A percentile compares a stretch with the other conserved stretches of the same genome.
These are phyloP conservation scores for Suncus etruscus DNA, from an alignment of 2,113 vertebrate genomes.

Conservation along the genomic window DNA sequence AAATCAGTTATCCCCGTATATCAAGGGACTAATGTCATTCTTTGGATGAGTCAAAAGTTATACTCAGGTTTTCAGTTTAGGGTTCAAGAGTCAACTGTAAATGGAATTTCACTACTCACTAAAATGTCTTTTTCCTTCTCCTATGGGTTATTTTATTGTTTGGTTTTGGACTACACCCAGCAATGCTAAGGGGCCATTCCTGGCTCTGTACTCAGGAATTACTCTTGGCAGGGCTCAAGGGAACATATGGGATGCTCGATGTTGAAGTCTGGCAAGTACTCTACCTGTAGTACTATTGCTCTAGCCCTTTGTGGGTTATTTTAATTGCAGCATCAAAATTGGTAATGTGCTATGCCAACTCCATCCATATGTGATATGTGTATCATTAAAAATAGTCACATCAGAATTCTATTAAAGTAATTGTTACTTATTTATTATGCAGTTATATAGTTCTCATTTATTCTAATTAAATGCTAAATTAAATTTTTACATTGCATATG, in stretches of 20 bases:
- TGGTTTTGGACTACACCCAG: too few species aligned
- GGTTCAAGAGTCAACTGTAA: neutral
- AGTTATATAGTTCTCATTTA: neutral
- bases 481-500: neutral
- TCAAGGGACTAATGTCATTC: neutral
- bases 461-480: too few species aligned
- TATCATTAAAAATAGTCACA: constrained; percentile 8
- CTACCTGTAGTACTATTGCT: too few species aligned
- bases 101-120: constrained; percentile 1
- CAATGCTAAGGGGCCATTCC: too few species aligned
- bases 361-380: neutral
- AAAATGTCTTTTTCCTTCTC: neutral
- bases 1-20: neutral
- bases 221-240: too few species aligned
- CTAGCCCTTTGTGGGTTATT: neutral
- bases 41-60: neutral
- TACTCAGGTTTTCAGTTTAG: neutral
- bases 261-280: too few species aligned
- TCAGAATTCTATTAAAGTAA: neutral
- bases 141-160: constrained; percentile 11
- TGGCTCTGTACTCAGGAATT: too few species aligned
- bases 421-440: constrained; percentile 29
- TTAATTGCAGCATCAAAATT: constrained; percentile 21
- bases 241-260: too few species aligned
- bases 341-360: neutral